Evolutionary conservation across 2,888 invertebrate genomes (phyloP).

Genomic region (Ditula angustiorana): DNA sequence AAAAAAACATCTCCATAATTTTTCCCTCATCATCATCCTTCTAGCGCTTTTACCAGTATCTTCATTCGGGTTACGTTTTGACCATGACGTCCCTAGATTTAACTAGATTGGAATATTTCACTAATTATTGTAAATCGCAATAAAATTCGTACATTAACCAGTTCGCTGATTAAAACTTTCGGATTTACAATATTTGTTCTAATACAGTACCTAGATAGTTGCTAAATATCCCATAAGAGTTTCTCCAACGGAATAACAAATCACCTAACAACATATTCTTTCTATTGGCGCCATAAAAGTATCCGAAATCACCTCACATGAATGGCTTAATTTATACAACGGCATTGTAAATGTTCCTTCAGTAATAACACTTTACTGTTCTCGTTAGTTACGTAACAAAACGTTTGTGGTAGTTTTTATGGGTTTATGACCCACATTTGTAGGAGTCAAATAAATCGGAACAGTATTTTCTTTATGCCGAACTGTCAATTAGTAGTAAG

Average conservation of each 20-base stretch:
- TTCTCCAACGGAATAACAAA: conserved; percentile 14
- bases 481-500: conserved; percentile 24
- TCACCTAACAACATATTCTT: conserved; percentile 18
- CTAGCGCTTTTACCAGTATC: no score
- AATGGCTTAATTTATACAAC: conserved; percentile 30
- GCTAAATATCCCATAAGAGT: background rate
- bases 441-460: background rate
- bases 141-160: no score
- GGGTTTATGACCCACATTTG: conserved; percentile 24
- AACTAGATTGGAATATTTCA: no score
- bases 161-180: no score
- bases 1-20: no score
- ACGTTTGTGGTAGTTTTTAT: conserved; percentile 22
- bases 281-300: conserved; percentile 29
- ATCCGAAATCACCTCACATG: conserved; percentile 31
- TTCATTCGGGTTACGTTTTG: no score
- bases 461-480: conserved; percentile 5
- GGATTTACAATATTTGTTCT: no score
- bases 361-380: conserved; percentile 27
- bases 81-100: no score
- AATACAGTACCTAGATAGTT: no score
- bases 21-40: no score
- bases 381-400: conserved; percentile 21
- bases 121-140: no score
- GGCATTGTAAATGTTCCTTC: conserved; percentile 28